A percentile compares a stretch with the other conserved stretches of the same genome.
phyloP scores from a whole-genome alignment of 2,113 vertebrate species.

The Albula glossodonta region DNA sequence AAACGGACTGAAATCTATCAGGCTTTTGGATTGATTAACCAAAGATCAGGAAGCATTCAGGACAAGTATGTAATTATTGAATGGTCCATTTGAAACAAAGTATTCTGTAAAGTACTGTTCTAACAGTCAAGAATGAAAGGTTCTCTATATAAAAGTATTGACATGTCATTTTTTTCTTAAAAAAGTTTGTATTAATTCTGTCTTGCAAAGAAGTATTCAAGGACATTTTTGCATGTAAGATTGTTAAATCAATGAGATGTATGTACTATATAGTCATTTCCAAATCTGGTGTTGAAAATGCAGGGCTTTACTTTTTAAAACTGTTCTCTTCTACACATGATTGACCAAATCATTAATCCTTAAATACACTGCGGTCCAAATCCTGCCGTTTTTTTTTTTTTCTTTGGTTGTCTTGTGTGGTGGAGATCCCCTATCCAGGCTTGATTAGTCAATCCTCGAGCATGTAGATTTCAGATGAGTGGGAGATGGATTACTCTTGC shows the following conservation, averaged over 20 bases:
- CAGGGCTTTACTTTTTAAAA: slow-evolving; percentile 57
- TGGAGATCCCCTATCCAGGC: slow-evolving; percentile 34
- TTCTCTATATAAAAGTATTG: slow-evolving; percentile 40
- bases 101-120: slow-evolving; percentile 58
- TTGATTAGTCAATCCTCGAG: slow-evolving; percentile 38
- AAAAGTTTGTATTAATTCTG: slow-evolving; percentile 55
- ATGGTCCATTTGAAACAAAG: slow-evolving; percentile 65
- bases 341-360: slow-evolving; percentile 56
- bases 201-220: slow-evolving; percentile 65
- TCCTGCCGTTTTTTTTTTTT: slow-evolving; percentile 39
- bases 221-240: slow-evolving; percentile 74
- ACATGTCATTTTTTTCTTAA: slow-evolving; percentile 52
- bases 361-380: slow-evolving; percentile 48
- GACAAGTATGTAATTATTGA: slow-evolving; percentile 61
- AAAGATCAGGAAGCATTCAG: slow-evolving; percentile 65
- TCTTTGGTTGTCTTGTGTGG: background rate
- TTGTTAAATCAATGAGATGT: slow-evolving; percentile 44
- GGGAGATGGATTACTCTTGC: slow-evolving; percentile 32
- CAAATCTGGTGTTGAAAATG: slow-evolving; percentile 51
- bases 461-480: slow-evolving; percentile 29
- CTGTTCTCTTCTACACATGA: slow-evolving; percentile 60
- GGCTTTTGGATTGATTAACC: slow-evolving; percentile 70
- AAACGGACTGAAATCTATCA: slow-evolving; percentile 55
- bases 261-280: slow-evolving; percentile 53
- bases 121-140: slow-evolving; percentile 42